Percentiles rank a stretch among this genome's conserved stretches.
These are phyloP conservation scores for Bugula neritina DNA, from an alignment of 2,888 invertebrate genomes.

Conservation along the genomic window DNA sequence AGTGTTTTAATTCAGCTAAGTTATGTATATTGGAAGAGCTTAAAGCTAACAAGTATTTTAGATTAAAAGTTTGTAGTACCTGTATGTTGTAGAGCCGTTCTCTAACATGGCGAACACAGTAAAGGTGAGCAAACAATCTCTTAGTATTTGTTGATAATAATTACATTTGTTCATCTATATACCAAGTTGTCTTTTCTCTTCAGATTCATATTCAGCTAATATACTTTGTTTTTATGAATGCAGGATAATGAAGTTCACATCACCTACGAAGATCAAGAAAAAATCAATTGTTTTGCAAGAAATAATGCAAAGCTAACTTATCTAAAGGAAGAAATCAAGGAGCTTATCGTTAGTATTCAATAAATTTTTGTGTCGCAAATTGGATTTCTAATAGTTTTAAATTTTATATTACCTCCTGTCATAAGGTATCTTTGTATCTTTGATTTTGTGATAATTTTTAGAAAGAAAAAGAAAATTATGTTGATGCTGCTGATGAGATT, in stretches of 20 bases:
- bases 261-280: slow-evolving; percentile 91
- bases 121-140: no score
- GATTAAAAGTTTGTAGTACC: no score
- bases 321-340: slow-evolving; percentile 74
- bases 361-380: background rate
- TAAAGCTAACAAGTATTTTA: no score
- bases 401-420: background rate
- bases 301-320: slow-evolving; percentile 87
- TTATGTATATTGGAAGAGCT: no score
- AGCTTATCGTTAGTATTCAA: background rate
- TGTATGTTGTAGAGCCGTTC: no score
- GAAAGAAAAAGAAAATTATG: slow-evolving; percentile 83
- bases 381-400: background rate
- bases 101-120: no score
- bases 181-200: no score
- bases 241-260: slow-evolving; percentile 80
- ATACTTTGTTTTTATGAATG: background rate
- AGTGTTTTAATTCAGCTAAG: no score
- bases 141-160: no score
- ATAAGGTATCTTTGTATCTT: background rate
- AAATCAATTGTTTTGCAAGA: slow-evolving; percentile 92
- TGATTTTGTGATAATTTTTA: slow-evolving; percentile 39
- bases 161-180: no score
- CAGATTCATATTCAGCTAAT: background rate
- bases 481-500: slow-evolving; percentile 81